Conservation (phyloP, 2,888 invertebrate species). For the Cotesia congregata region DNA sequence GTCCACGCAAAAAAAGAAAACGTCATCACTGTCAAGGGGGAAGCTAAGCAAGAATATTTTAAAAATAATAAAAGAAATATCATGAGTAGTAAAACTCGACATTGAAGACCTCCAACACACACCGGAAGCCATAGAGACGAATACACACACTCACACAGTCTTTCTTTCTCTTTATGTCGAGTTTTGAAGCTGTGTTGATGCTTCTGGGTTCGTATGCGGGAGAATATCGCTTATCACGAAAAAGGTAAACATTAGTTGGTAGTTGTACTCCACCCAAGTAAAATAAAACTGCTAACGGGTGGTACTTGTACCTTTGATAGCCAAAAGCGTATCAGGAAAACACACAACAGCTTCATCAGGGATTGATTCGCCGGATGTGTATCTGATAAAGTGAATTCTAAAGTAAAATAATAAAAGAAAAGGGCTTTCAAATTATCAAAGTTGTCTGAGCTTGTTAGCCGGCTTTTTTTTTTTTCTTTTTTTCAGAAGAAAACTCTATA, state of each 20-base stretch:
- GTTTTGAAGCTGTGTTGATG: slow-evolving; percentile 1
- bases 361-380: not conserved
- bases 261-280: not conserved
- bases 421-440: not conserved
- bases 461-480: not conserved
- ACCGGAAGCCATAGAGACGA: slow-evolving; percentile 37
- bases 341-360: not conserved
- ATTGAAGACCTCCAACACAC: slow-evolving; percentile 29
- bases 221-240: slow-evolving; percentile 26
- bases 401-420: not conserved
- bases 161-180: not conserved
- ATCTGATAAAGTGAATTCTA: not conserved
- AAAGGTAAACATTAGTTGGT: slow-evolving; percentile 2
- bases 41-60: slow-evolving; percentile 1
- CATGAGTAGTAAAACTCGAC: slow-evolving; percentile 8
- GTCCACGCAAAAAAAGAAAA: slow-evolving; percentile 38
- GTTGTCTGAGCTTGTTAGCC: not conserved
- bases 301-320: not conserved
- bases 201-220: not conserved
- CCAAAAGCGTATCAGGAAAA: not conserved
- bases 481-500: not conserved
- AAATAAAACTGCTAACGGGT: not conserved
- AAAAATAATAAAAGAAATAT: slow-evolving; percentile 14
- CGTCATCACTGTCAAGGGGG: slow-evolving; percentile 38
- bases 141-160: not conserved